A percentile compares a stretch with the other conserved stretches of the same genome.
These are phyloP conservation scores for Saccostrea glomerata DNA, from an alignment of 1,140 invertebrate species.

Conservation along the genomic window DNA sequence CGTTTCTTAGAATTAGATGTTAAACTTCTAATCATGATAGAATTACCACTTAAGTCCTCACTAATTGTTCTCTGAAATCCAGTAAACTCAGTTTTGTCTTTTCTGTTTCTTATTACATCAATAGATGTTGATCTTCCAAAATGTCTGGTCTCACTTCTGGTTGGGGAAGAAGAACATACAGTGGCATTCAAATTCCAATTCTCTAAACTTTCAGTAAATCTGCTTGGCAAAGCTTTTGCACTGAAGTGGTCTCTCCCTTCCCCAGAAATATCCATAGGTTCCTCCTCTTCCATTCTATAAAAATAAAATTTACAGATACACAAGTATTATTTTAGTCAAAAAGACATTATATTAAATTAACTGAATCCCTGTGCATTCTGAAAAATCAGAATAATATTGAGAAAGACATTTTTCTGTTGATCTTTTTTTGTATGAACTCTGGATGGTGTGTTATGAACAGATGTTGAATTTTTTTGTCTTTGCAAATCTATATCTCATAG, in stretches of 20 bases:
- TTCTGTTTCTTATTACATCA: constrained; percentile 19
- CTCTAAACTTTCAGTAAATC: not conserved
- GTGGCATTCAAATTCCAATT: constrained; percentile 26
- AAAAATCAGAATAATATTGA: no score
- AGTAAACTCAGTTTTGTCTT: not conserved
- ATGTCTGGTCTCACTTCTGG: not conserved
- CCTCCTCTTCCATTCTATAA: constrained; percentile 50
- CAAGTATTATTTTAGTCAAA: no score
- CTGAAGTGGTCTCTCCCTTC: constrained; percentile 35
- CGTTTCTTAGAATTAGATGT: constrained; percentile 14
- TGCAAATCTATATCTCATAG: no score
- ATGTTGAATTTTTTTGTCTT: no score
- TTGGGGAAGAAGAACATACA: constrained; percentile 42
- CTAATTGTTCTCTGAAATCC: not conserved
- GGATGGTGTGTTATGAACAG: no score
- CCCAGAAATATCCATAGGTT: constrained; percentile 58
- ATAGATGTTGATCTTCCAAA: not conserved
- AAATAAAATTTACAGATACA: not conserved
- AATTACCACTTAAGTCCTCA: not conserved
- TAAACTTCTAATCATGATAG: constrained; percentile 2
- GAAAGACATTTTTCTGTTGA: no score
- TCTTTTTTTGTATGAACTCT: no score
- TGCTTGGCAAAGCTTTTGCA: not conserved
- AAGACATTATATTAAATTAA: no score
- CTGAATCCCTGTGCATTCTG: no score